Percentiles rank a stretch among this genome's conserved stretches.
These are phyloP conservation scores for Drosophila koepferae DNA, from an alignment of 2,888 invertebrate genomes.

Conservation along the genomic window DNA sequence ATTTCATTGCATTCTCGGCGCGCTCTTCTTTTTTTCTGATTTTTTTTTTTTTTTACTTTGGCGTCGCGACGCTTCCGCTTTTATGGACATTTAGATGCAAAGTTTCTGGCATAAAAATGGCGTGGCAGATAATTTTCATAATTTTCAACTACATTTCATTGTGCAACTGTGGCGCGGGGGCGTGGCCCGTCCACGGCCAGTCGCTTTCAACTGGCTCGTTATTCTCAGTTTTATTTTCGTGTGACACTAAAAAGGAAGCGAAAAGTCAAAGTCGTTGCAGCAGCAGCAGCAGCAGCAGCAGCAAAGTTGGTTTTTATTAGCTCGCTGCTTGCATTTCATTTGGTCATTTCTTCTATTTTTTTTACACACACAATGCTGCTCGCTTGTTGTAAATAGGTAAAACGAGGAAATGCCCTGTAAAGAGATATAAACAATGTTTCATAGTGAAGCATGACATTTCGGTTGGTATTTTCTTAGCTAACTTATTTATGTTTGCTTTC, in stretches of 20 bases:
- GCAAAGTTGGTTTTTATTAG: slow-evolving; percentile 74
- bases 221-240: slow-evolving; percentile 74
- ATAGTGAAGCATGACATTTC: background rate
- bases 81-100: slow-evolving; percentile 81
- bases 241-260: slow-evolving; percentile 73
- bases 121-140: slow-evolving; percentile 80
- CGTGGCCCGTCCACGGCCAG: slow-evolving; percentile 43
- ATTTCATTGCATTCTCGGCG: slow-evolving; percentile 19
- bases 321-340: slow-evolving; percentile 54
- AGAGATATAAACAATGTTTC: no score
- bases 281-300: slow-evolving; percentile 33
- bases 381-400: background rate
- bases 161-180: slow-evolving; percentile 68
- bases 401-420: slow-evolving; percentile 11
- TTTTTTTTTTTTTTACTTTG: slow-evolving; percentile 57
- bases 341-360: slow-evolving; percentile 49
- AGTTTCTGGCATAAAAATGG: slow-evolving; percentile 81
- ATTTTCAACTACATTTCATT: slow-evolving; percentile 81
- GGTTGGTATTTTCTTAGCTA: background rate
- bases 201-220: slow-evolving; percentile 63
- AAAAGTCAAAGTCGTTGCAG: slow-evolving; percentile 61
- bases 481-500: no score
- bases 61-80: slow-evolving; percentile 74
- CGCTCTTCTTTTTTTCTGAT: background rate
- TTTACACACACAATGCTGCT: slow-evolving; percentile 25